phyloP scores from a whole-genome alignment of 2,888 invertebrate genomes.

The Pristionchus arcanus region DNA sequence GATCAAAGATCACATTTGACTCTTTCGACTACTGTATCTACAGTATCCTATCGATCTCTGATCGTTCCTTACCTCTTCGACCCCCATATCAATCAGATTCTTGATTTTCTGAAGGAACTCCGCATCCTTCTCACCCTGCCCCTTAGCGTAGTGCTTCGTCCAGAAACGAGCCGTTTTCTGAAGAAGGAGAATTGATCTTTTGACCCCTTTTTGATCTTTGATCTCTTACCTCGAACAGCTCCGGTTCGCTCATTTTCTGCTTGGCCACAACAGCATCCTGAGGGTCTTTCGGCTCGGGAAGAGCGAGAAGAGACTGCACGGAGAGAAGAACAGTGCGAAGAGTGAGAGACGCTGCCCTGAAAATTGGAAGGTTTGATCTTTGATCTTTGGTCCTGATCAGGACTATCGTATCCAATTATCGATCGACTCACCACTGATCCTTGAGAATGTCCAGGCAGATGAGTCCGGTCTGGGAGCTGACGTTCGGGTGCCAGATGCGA shows the following conservation, averaged over 20 bases:
- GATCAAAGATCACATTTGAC: background rate
- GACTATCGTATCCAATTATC: background rate
- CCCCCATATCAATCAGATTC: slow-evolving; percentile 93
- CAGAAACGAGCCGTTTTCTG: slow-evolving; percentile 93
- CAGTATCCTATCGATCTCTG: background rate
- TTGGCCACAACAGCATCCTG: slow-evolving; percentile 94
- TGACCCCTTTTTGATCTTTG: background rate
- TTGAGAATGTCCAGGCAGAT: slow-evolving; percentile 99
- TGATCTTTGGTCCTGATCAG: background rate
- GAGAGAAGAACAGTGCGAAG: slow-evolving; percentile 95
- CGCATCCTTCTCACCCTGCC: slow-evolving; percentile 85
- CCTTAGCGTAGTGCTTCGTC: slow-evolving; percentile 94
- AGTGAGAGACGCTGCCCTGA: slow-evolving; percentile 97
- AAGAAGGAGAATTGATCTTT: background rate
- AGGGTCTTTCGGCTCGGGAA: slow-evolving; percentile 83
- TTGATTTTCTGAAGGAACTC: slow-evolving; percentile 92
- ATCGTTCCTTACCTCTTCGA: slow-evolving; percentile 84
- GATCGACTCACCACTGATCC: slow-evolving; percentile 82
- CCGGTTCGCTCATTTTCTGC: slow-evolving; percentile 92
- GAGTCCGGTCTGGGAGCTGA: slow-evolving; percentile 95
- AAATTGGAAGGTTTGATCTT: background rate
- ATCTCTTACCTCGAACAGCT: slow-evolving; percentile 85
- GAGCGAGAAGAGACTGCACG: slow-evolving; percentile 91
- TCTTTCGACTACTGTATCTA: background rate
- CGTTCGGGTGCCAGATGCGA: slow-evolving; percentile 99